These are phyloP conservation scores for Pseudonaja textilis DNA, from an alignment of 2,113 vertebrate genomes.

Conservation along the genomic window DNA sequence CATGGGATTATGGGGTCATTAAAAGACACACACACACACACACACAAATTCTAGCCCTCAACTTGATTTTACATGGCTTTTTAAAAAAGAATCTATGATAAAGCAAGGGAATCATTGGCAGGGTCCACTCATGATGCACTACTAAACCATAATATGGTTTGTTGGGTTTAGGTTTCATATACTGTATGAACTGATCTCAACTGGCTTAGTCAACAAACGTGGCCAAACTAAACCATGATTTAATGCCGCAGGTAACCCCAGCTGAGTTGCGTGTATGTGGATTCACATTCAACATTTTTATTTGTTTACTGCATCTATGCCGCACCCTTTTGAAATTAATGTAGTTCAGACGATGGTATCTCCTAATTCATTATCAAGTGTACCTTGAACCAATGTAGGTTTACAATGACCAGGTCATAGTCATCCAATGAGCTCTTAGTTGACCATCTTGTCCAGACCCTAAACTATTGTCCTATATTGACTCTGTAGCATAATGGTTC, in stretches of 20 bases:
- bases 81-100: neutral
- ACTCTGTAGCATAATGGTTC: neutral
- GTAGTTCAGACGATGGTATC: neutral
- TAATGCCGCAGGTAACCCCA: neutral
- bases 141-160: neutral
- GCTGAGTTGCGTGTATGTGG: neutral
- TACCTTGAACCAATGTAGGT: neutral
- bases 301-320: neutral
- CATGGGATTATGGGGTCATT: too few species aligned
- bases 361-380: neutral
- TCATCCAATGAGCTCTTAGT: neutral
- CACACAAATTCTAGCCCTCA: too few species aligned
- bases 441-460: neutral
- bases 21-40: too few species aligned
- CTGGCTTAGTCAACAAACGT: neutral
- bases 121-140: neutral
- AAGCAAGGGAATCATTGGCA: neutral
- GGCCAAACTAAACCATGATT: neutral
- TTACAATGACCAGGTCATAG: neutral
- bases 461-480: neutral
- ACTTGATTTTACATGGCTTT: neutral
- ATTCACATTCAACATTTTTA: neutral
- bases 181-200: neutral
- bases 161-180: neutral
- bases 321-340: neutral